A percentile compares a stretch with the other conserved stretches of the same genome.
These are phyloP conservation scores for Xestia sexstrigata DNA, from an alignment of 2,888 invertebrate genomes.

Conservation along the genomic window DNA sequence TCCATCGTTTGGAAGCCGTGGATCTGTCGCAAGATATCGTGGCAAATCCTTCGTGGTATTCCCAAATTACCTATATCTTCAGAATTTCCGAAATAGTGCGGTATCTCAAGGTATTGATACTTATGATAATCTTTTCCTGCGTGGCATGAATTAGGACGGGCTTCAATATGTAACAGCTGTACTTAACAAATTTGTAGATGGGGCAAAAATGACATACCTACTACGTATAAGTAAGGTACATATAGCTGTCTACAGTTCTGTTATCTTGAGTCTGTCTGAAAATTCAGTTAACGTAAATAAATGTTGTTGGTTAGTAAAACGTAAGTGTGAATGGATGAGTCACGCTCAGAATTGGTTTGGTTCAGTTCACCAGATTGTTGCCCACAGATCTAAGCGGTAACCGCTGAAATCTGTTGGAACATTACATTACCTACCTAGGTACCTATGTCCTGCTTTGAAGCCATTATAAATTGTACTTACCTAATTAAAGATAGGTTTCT, in stretches of 20 bases:
- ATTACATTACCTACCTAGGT: not conserved
- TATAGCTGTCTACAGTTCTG: conserved; percentile 37
- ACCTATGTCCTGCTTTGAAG: not conserved
- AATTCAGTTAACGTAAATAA: conserved; percentile 79
- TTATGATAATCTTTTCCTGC: not conserved
- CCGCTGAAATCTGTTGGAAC: conserved; percentile 29
- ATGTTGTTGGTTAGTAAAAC: conserved; percentile 80
- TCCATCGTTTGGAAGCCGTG: conserved; percentile 82
- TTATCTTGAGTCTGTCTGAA: conserved; percentile 60
- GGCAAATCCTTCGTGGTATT: conserved; percentile 39
- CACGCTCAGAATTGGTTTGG: conserved; percentile 84
- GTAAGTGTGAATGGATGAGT: conserved; percentile 88
- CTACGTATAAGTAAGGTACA: not conserved
- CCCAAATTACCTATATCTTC: not conserved
- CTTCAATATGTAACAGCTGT: not conserved
- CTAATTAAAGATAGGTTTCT: conserved; percentile 13
- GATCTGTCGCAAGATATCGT: conserved; percentile 78
- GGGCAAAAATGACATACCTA: not conserved
- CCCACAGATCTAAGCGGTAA: conserved; percentile 46
- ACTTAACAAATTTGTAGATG: conserved; percentile 1
- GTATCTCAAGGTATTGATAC: conserved; percentile 1
- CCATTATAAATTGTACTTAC: conserved; percentile 7
- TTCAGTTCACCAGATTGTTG: conserved; percentile 81
- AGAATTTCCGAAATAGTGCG: not conserved
- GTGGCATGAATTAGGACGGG: not conserved